Evolutionary conservation across 2,113 vertebrate species (phyloP), one percentile per base, ranked within the genome.

Genomic region (Naja naja): DNA sequence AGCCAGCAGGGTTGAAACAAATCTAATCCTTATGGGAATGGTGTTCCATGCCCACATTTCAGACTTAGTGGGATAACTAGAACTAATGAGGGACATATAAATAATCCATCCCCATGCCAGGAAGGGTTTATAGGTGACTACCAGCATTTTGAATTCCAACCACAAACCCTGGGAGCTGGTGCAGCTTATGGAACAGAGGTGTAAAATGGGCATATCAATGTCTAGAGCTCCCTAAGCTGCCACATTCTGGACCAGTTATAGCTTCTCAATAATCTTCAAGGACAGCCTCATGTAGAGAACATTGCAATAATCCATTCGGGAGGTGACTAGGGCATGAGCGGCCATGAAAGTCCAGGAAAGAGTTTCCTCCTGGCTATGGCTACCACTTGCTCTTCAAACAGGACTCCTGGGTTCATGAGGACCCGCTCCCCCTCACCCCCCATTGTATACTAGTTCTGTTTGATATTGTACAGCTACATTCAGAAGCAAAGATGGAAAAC

Each of bases 381-480:
- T n/a, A n/a, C 3, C 60, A 69, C 30, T 4, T 69, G 60, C 60
- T 4, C 60, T 69, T 69, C 30, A 69, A 69, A 60, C 22, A n/a
- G 60, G 60, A 69, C 1, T 64, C 27, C 27, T 30, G 25, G 27
- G 27, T 64, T 30, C 60, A 30, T 64, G 27, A 64, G 27, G 60
- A 14, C 2, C 30, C 11, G 11, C n/a, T n/a, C n/a, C n/a, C n/a
- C n/a, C n/a, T n/a, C n/a, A n/a, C 0, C 56, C 1, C 4, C 30
- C 1, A n/a, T 69, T 69, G 30, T n/a, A 69, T 12, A 69, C 12
- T n/a, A n/a, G 27, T 69, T 69, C 11, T 69, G 0, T n/a, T 69
- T n/a, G 30, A 14, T n/a, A 12, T n/a, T n/a, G 27, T 69, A n/a
- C 30, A 69, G 1, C 60, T 14, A n/a, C 4, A 14, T n/a, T 30